phyloP scores from a whole-genome alignment of 2,113 vertebrate species.

The Etheostoma spectabile region DNA sequence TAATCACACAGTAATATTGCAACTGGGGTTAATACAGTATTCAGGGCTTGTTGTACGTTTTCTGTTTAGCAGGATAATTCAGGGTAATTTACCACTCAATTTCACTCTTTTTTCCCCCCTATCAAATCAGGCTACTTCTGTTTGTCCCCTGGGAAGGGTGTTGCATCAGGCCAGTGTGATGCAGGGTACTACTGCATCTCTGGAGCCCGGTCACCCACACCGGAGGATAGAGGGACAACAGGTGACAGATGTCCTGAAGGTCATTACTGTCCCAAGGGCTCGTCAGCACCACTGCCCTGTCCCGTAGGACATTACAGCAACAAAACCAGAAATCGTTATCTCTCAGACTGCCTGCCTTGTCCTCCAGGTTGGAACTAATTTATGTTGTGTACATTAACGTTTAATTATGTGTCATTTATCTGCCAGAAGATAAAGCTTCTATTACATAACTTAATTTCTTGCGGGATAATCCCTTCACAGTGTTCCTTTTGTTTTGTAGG shows the following conservation, averaged over 20 bases:
- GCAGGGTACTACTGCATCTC: conserved; percentile 86
- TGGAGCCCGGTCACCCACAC: conserved; percentile 78
- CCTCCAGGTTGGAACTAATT: conserved; percentile 82
- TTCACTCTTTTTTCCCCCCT: neutral
- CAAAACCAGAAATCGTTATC: conserved; percentile 76
- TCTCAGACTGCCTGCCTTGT: conserved; percentile 85
- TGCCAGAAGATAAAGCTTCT: conserved; percentile 6
- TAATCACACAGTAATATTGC: neutral
- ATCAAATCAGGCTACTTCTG: conserved; percentile 85
- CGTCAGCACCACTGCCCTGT: conserved; percentile 83
- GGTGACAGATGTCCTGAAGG: conserved; percentile 86
- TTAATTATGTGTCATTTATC: conserved; percentile 18
- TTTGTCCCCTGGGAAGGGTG: conserved; percentile 74
- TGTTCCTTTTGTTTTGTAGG: conserved; percentile 70
- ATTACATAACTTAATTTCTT: conserved; percentile 25
- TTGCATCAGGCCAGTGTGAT: conserved; percentile 81
- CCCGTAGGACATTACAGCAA: conserved; percentile 86
- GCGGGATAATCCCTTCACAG: neutral
- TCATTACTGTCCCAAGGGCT: conserved; percentile 87
- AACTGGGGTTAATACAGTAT: neutral
- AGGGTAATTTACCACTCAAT: neutral
- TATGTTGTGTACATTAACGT: neutral
- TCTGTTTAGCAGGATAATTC: neutral
- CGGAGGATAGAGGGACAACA: conserved; percentile 77
- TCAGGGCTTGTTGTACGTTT: neutral